Evolutionary conservation across 2,888 invertebrate genomes (phyloP).

Genomic region (Neocrepidodera transversa): DNA sequence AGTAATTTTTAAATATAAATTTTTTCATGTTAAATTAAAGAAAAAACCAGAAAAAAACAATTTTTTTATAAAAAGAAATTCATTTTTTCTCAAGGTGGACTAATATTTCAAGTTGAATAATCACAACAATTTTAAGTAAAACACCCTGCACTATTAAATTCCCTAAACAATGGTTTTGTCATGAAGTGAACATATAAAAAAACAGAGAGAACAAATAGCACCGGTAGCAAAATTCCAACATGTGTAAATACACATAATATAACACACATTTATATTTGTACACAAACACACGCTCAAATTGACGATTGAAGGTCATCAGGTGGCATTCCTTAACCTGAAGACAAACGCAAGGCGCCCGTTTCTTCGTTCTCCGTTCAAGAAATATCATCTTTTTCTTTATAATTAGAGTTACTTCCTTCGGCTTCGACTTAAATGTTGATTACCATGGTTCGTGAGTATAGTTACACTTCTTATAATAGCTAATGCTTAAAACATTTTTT

Average conservation of each 20-base stretch:
- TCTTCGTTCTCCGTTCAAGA: slow-evolving; percentile 44
- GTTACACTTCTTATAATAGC: slow-evolving; percentile 15
- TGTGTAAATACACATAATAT: slow-evolving; percentile 35
- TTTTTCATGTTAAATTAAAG: no score
- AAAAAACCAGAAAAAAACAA: no score
- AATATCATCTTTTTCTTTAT: slow-evolving; percentile 41
- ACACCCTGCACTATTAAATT: background rate
- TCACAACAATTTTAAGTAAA: no score
- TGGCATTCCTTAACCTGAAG: slow-evolving; percentile 49
- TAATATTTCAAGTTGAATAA: no score
- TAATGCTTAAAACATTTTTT: slow-evolving; percentile 3
- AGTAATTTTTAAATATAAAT: no score
- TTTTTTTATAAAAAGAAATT: no score
- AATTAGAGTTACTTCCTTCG: slow-evolving; percentile 17
- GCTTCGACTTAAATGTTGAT: background rate
- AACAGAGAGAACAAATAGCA: slow-evolving; percentile 6
- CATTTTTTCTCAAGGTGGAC: no score
- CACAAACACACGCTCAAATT: slow-evolving; percentile 40
- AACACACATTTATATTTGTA: slow-evolving; percentile 33
- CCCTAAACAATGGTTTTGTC: background rate
- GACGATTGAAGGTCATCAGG: slow-evolving; percentile 51
- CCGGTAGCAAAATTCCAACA: slow-evolving; percentile 36
- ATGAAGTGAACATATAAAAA: background rate
- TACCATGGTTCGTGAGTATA: slow-evolving; percentile 8
- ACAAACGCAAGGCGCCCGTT: slow-evolving; percentile 45